Evolutionary conservation across 64 coral and sea anemone species (phyloP).

Genomic region (Montipora efflorescens): DNA sequence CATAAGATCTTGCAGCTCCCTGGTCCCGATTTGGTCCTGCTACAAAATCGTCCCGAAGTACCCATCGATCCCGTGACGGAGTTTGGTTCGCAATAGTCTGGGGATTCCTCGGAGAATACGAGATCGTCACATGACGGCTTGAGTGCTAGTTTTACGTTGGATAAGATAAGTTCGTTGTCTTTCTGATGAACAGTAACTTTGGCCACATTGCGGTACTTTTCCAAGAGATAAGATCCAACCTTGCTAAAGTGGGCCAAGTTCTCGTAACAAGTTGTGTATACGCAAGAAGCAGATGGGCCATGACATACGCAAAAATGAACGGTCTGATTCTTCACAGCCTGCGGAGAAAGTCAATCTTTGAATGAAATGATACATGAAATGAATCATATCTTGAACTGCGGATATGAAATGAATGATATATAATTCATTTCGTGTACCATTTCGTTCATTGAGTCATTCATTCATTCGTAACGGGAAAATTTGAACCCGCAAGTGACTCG

Average conservation of each 20-base stretch:
- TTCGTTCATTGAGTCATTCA: too few relatives aligned
- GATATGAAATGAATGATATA: too few relatives aligned
- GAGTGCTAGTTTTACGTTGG: neutral
- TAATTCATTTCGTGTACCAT: too few relatives aligned
- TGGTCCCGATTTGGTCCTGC: conserved; percentile 14
- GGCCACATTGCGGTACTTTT: conserved; percentile 63
- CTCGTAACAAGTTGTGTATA: conserved; percentile 64
- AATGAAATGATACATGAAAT: too few relatives aligned
- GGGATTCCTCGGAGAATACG: conserved; percentile 86
- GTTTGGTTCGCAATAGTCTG: conserved; percentile 80
- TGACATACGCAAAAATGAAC: conserved; percentile 77
- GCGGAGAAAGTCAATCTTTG: neutral
- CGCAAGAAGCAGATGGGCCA: conserved; percentile 79
- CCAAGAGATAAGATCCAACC: conserved; percentile 73
- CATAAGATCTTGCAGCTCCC: conserved; percentile 79
- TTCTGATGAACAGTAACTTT: conserved; percentile 75
- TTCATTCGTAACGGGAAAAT: too few relatives aligned
- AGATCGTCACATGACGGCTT: conserved; percentile 74
- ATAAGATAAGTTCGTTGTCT: conserved; percentile 49
- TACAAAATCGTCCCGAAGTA: conserved; percentile 78
- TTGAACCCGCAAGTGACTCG: too few relatives aligned
- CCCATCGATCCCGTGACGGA: conserved; percentile 73
- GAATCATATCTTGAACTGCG: too few relatives aligned
- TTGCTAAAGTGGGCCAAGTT: conserved; percentile 62
- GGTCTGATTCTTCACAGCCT: conserved; percentile 85